Evolutionary conservation across 2,888 invertebrate species (phyloP).

Genomic region (Apodemia mormo): DNA sequence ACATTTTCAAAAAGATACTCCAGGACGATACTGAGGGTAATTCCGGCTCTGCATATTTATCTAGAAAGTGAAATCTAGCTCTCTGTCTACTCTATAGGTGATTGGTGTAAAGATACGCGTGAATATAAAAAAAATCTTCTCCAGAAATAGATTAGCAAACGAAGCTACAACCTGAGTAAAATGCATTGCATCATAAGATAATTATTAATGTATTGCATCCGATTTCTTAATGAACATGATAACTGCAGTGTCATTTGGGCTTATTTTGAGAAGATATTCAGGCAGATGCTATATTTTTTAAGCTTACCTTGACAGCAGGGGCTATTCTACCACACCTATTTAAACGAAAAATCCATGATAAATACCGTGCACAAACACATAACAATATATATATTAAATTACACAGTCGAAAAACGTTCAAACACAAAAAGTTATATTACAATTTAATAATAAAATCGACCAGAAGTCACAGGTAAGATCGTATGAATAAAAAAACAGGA

Average conservation of each 20-base stretch:
- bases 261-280: not conserved
- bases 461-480: slow-evolving; percentile 23
- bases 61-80: too few relatives aligned
- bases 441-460: slow-evolving; percentile 2
- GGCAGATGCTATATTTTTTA: not conserved
- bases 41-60: too few relatives aligned
- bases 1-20: too few relatives aligned
- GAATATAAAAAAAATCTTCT: not conserved
- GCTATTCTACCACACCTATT: not conserved
- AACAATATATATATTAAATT: not conserved
- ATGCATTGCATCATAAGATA: not conserved
- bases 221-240: not conserved
- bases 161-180: not conserved
- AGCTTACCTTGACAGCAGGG: slow-evolving; percentile 7
- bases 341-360: slow-evolving; percentile 11
- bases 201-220: not conserved
- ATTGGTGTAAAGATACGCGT: too few relatives aligned
- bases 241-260: not conserved
- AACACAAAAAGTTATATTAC: slow-evolving; percentile 4
- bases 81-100: too few relatives aligned
- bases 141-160: not conserved
- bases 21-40: too few relatives aligned
- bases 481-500: slow-evolving; percentile 31
- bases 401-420: not conserved
- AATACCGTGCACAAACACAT: not conserved